phyloP scores from a whole-genome alignment of 2,888 invertebrate species.

The Drosophila acutilabella region DNA sequence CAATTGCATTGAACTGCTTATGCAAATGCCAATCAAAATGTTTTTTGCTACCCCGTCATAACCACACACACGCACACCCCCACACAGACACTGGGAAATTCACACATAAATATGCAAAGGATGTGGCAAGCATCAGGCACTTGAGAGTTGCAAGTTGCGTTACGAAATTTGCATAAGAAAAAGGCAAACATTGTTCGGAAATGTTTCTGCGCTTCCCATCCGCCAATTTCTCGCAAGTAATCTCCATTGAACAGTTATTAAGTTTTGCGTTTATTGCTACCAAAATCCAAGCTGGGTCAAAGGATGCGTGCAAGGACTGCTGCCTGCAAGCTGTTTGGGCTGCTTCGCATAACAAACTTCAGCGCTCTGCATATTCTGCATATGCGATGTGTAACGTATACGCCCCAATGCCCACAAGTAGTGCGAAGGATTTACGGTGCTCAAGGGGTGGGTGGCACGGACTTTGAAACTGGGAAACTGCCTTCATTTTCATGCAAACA shows the following conservation, averaged over 20 bases:
- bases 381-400: slow-evolving; percentile 67
- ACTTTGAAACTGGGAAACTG: slow-evolving; percentile 33
- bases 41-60: slow-evolving; percentile 40
- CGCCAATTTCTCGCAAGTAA: slow-evolving; percentile 54
- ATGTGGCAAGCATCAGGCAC: slow-evolving; percentile 48
- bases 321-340: slow-evolving; percentile 19
- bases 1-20: slow-evolving; percentile 80
- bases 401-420: slow-evolving; percentile 46
- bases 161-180: slow-evolving; percentile 48
- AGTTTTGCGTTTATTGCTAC: slow-evolving; percentile 57
- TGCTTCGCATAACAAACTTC: slow-evolving; percentile 1
- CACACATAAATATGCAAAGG: slow-evolving; percentile 39
- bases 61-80: slow-evolving; percentile 10
- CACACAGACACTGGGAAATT: background rate
- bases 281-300: slow-evolving; percentile 42
- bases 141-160: slow-evolving; percentile 34
- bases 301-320: slow-evolving; percentile 5
- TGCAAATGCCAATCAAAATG: slow-evolving; percentile 80
- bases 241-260: slow-evolving; percentile 76
- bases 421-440: slow-evolving; percentile 4
- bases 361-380: slow-evolving; percentile 60
- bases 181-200: slow-evolving; percentile 56
- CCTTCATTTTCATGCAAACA: slow-evolving; percentile 76
- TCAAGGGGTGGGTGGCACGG: slow-evolving; percentile 4
- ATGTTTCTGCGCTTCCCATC: slow-evolving; percentile 18